These are phyloP conservation scores for Synergus umbraculus DNA, from an alignment of 2,888 invertebrate species.

Conservation along the genomic window DNA sequence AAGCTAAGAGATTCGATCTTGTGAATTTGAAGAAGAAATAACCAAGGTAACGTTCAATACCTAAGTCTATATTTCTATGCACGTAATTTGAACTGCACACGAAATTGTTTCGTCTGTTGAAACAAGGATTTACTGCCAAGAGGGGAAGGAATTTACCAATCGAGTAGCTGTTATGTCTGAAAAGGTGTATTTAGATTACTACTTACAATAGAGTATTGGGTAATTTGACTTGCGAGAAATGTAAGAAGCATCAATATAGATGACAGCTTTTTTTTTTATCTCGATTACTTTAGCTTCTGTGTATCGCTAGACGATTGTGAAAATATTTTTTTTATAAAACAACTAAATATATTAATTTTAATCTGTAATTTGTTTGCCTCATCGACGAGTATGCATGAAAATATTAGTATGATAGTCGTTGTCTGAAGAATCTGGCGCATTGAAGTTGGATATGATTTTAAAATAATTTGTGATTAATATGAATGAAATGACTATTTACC, in stretches of 20 bases:
- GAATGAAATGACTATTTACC: constrained; percentile 6
- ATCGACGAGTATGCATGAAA: not conserved
- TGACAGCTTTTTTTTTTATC: constrained; percentile 7
- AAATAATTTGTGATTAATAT: not conserved
- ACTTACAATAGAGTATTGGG: constrained; percentile 31
- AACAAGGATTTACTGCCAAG: constrained; percentile 17
- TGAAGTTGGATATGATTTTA: constrained; percentile 18
- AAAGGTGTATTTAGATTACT: constrained; percentile 36
- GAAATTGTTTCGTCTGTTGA: constrained; percentile 37
- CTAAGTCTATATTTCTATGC: constrained; percentile 35
- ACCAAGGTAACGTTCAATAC: constrained; percentile 37
- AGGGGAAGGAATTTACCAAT: not conserved
- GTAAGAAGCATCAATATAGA: not conserved
- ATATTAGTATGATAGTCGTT: constrained; percentile 20
- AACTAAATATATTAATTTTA: constrained; percentile 27
- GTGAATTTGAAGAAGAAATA: not conserved
- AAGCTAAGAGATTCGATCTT: constrained; percentile 15
- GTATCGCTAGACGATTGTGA: constrained; percentile 55
- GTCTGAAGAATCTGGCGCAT: constrained; percentile 3
- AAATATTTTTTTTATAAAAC: constrained; percentile 55
- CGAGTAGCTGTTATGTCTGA: constrained; percentile 8
- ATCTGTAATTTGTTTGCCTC: not conserved
- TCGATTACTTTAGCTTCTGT: constrained; percentile 58
- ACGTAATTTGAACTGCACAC: constrained; percentile 22
- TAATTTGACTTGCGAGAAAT: constrained; percentile 15